Percentiles rank a stretch among this genome's conserved stretches.
Conservation (phyloP, 2,797 vertebrate species). For the Anolis apletophallus region DNA sequence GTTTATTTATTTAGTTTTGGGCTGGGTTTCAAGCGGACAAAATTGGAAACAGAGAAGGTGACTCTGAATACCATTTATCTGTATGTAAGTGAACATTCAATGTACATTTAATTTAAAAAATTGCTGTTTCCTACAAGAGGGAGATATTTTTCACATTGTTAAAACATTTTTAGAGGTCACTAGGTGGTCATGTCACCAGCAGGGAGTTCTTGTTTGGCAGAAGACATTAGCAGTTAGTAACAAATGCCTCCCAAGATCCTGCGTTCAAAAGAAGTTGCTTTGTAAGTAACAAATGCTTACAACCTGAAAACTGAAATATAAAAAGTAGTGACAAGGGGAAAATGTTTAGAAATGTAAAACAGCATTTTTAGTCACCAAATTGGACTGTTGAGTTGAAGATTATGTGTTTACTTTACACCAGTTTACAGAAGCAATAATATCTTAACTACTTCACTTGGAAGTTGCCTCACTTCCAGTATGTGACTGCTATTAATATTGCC, state of each 20-base stretch:
- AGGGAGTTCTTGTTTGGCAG: constrained; percentile 88
- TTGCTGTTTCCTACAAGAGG: constrained; percentile 86
- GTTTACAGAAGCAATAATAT: constrained; percentile 81
- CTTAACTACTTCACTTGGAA: constrained; percentile 75
- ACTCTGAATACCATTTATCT: constrained; percentile 88
- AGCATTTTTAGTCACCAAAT: constrained; percentile 84
- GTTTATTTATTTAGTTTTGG: constrained; percentile 88
- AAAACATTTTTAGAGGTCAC: constrained; percentile 89
- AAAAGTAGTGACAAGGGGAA: constrained; percentile 81
- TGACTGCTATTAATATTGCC: constrained; percentile 62
- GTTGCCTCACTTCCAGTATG: constrained; percentile 69
- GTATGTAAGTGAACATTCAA: constrained; percentile 84
- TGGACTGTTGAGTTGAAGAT: constrained; percentile 80
- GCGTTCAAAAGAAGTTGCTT: constrained; percentile 79
- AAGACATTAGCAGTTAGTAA: constrained; percentile 84
- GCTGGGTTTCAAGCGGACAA: constrained; percentile 86
- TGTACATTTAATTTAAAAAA: constrained; percentile 87
- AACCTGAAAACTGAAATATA: constrained; percentile 83
- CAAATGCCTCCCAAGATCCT: constrained; percentile 84
- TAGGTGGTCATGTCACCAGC: constrained; percentile 88
- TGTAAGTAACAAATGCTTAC: constrained; percentile 84
- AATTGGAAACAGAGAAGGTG: constrained; percentile 88
- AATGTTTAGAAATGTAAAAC: constrained; percentile 83
- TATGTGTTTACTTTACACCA: constrained; percentile 78
- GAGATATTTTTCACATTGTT: constrained; percentile 91